Evolutionary conservation across 1,140 invertebrate species (phyloP).

Genomic region (Anadara kagoshimensis): DNA sequence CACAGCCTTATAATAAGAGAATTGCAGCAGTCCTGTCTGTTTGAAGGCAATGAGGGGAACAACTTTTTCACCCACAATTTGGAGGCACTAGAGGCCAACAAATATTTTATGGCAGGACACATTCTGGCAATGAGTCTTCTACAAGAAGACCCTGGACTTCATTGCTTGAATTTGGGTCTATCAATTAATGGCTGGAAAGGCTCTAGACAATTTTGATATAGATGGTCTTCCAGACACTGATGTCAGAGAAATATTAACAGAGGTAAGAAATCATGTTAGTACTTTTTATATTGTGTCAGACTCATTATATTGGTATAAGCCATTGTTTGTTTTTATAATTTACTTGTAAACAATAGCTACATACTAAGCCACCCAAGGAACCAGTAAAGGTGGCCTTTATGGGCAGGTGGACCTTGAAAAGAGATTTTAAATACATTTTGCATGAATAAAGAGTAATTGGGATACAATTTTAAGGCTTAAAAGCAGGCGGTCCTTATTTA

Average conservation of each 20-base stretch:
- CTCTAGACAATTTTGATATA: neutral
- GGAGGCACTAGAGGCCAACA: neutral
- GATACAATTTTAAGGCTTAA: too few species aligned
- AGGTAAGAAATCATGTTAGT: neutral
- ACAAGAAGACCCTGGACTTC: conserved; percentile 2
- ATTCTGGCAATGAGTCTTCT: neutral
- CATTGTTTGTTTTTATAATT: too few species aligned
- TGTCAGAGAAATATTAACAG: neutral
- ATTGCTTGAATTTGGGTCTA: neutral
- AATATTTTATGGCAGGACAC: conserved; percentile 1
- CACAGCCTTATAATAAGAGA: neutral
- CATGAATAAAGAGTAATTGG: too few species aligned
- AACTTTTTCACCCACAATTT: conserved; percentile 15
- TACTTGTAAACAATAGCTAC: too few species aligned
- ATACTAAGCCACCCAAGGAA: too few species aligned
- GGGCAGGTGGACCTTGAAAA: too few species aligned
- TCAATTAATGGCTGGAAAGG: neutral
- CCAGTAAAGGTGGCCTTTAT: too few species aligned
- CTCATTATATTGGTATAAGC: too few species aligned
- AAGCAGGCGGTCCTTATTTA: too few species aligned
- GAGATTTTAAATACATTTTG: too few species aligned
- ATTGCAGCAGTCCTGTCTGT: neutral
- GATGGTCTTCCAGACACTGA: neutral
- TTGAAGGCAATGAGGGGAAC: neutral
- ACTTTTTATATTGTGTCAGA: too few species aligned